A percentile compares a stretch with the other conserved stretches of the same genome.
These are phyloP conservation scores for Carabus problematicus DNA, from an alignment of 2,888 invertebrate species.

Conservation along the genomic window DNA sequence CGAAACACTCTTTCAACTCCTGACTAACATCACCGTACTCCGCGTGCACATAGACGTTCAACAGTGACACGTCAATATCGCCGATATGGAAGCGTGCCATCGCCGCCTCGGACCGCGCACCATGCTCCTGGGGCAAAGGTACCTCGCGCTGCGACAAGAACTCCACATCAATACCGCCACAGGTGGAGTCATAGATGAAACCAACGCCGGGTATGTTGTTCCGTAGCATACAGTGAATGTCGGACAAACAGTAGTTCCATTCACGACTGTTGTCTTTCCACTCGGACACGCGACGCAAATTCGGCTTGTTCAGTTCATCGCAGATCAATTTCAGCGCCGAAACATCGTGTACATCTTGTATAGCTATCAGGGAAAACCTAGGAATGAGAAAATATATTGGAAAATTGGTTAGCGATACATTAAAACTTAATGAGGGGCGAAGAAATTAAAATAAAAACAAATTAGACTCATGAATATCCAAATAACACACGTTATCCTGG, in stretches of 20 bases:
- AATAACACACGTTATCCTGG: too few species aligned
- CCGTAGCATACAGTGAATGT: conserved; percentile 46
- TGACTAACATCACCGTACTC: conserved; percentile 24
- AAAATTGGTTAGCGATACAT: too few species aligned
- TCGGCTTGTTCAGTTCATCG: conserved; percentile 72
- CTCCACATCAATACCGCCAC: conserved; percentile 48
- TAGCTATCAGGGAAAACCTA: conserved; percentile 75
- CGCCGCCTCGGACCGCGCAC: conserved; percentile 50
- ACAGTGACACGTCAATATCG: conserved; percentile 60
- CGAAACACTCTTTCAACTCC: conserved; percentile 31
- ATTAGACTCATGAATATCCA: too few species aligned
- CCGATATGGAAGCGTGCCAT: conserved; percentile 63
- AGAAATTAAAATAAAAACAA: too few species aligned
- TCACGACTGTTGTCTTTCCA: conserved; percentile 70
- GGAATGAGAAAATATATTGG: too few species aligned
- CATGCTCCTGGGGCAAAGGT: conserved; percentile 47
- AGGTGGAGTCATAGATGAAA: conserved; percentile 59
- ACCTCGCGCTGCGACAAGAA: conserved; percentile 23
- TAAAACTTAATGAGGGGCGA: too few species aligned
- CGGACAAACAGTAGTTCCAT: conserved; percentile 68
- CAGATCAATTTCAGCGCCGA: conserved; percentile 74
- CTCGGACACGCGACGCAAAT: conserved; percentile 67
- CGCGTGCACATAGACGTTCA: conserved; percentile 55
- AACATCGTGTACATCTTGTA: conserved; percentile 75
- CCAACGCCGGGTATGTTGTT: conserved; percentile 55